A percentile compares a stretch with the other conserved stretches of the same genome.
phyloP scores from a whole-genome alignment of 2,797 vertebrate genomes.

The Gallinago nigripennis region DNA sequence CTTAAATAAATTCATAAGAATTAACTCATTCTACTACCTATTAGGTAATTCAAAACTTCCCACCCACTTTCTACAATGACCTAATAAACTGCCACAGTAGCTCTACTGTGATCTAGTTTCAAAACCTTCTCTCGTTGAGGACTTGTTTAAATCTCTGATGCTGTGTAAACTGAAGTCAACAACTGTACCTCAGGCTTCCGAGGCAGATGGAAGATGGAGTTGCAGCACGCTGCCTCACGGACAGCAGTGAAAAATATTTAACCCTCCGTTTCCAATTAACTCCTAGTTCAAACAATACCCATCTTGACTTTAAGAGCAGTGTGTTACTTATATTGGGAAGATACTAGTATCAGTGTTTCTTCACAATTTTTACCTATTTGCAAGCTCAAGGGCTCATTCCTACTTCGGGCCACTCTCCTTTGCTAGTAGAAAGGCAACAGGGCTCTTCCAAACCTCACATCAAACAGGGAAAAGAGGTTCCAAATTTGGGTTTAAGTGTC shows the following conservation, averaged over 20 bases:
- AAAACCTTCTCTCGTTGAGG: background rate
- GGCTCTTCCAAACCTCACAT: background rate
- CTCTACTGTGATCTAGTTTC: background rate
- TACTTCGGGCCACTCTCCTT: background rate
- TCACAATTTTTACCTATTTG: background rate
- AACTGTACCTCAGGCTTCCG: background rate
- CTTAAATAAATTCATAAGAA: background rate
- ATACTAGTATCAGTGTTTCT: background rate
- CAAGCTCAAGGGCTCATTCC: background rate
- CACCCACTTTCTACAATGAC: background rate
- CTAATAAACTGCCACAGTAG: background rate
- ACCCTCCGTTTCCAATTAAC: background rate
- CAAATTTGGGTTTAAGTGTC: background rate
- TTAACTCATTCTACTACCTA: background rate
- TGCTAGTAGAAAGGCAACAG: background rate
- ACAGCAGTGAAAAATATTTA: background rate
- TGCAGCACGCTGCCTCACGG: background rate
- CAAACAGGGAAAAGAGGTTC: background rate
- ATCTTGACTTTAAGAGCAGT: background rate
- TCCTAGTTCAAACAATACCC: background rate
- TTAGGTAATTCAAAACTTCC: background rate
- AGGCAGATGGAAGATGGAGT: background rate
- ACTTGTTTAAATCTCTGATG: background rate
- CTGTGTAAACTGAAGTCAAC: background rate
- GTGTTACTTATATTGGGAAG: background rate